Percentiles rank a stretch among this genome's conserved stretches.
Evolutionary conservation across 2,113 vertebrate genomes (phyloP).

Genomic region (Sceloporus tristichus): DNA sequence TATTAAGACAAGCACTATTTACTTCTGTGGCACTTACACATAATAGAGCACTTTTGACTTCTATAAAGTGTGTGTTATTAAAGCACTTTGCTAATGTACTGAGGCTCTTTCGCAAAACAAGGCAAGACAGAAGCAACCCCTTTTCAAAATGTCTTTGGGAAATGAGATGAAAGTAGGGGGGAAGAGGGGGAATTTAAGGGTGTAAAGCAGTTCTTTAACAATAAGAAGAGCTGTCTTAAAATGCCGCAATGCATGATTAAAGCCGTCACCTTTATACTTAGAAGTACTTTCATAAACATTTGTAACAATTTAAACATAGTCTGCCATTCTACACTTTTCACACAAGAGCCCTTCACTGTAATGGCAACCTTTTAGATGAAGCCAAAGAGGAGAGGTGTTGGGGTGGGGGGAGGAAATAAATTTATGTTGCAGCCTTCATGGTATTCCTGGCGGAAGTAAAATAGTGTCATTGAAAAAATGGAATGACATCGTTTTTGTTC

Average conservation of each 20-base stretch:
- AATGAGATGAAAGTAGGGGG: conserved; percentile 70
- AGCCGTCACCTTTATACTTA: conserved; percentile 70
- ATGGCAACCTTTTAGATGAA: conserved; percentile 69
- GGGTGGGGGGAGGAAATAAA: conserved; percentile 42
- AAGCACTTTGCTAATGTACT: conserved; percentile 70
- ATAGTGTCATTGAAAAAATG: conserved; percentile 61
- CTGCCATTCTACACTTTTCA: conserved; percentile 67
- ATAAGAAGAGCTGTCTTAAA: conserved; percentile 67
- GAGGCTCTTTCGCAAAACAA: conserved; percentile 68
- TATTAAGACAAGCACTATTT: conserved; percentile 74
- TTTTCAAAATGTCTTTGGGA: conserved; percentile 72
- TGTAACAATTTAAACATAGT: conserved; percentile 70
- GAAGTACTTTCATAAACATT: conserved; percentile 70
- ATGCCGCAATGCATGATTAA: conserved; percentile 59
- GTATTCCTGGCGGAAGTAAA: conserved; percentile 53
- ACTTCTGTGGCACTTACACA: conserved; percentile 57
- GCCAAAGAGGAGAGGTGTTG: conserved; percentile 10
- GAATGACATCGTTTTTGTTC: conserved; percentile 53
- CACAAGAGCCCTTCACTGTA: conserved; percentile 63
- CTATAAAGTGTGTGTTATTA: conserved; percentile 54
- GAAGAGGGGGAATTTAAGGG: conserved; percentile 41
- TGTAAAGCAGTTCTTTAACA: conserved; percentile 65
- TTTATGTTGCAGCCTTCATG: conserved; percentile 62
- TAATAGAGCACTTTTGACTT: conserved; percentile 72
- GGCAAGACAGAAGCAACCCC: conserved; percentile 63